A percentile compares a stretch with the other conserved stretches of the same genome.
Evolutionary conservation across 2,888 invertebrate species (phyloP).

Genomic region (Drosophila infuscata): DNA sequence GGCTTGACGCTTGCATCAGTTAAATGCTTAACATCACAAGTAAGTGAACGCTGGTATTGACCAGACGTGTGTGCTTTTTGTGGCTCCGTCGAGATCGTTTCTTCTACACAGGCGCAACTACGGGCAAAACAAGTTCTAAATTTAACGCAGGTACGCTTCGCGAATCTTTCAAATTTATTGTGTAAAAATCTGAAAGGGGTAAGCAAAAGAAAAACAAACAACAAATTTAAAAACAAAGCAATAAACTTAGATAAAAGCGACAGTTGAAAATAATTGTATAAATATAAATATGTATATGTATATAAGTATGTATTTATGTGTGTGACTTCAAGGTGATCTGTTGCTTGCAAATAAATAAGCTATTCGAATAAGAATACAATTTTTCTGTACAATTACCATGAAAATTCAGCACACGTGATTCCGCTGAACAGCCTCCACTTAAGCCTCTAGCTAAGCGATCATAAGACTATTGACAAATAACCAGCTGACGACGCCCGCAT

Average conservation of each 20-base stretch:
- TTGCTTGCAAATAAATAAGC: constrained; percentile 7
- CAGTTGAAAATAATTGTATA: constrained; percentile 9
- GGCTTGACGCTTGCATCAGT: constrained; percentile 36
- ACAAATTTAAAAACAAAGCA: constrained; percentile 20
- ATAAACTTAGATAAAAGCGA: constrained; percentile 41
- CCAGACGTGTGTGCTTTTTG: constrained; percentile 80
- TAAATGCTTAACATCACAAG: constrained; percentile 60
- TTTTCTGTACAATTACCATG: background rate
- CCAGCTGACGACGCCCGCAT: constrained; percentile 45
- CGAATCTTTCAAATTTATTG: constrained; percentile 57
- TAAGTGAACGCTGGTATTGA: constrained; percentile 72
- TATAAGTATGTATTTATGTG: constrained; percentile 17
- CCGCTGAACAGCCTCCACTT: constrained; percentile 10
- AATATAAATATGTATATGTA: background rate
- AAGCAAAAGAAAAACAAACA: constrained; percentile 49
- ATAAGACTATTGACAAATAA: constrained; percentile 56
- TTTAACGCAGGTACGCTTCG: constrained; percentile 68
- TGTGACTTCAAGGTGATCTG: constrained; percentile 70
- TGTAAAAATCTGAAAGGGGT: constrained; percentile 70
- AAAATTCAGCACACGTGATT: constrained; percentile 64
- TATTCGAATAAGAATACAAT: constrained; percentile 4
- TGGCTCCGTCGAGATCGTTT: constrained; percentile 64
- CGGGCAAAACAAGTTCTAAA: constrained; percentile 81
- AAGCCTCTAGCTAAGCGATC: constrained; percentile 38
- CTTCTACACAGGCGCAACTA: constrained; percentile 53